Base-by-base conservation (phyloP, 1,140 invertebrate genomes). In the Temnothorax longispinosus region DNA sequence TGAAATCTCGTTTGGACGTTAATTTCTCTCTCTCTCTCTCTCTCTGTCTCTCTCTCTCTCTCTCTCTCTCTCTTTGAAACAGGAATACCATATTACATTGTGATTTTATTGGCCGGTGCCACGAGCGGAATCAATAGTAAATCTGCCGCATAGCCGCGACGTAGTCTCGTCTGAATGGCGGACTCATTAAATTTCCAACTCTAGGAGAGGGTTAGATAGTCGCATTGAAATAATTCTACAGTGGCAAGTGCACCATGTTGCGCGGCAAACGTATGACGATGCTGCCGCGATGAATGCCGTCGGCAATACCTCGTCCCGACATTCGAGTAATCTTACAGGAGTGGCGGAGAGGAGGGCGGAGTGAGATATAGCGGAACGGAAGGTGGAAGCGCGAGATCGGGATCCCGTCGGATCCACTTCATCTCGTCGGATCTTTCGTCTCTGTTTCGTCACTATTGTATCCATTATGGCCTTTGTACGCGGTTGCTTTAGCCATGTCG, bases 131-230 rank as follows among this genome's bases (percentile, higher is more conserved):
- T 88, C 82, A 58, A 86, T 90, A 82, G 78, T 88, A 90, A 86
- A 90, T 87, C 81, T 60, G 67, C 35, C 32, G 50, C 50, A 52
- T 62, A 52, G 65, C 38, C 27, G 69, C 44, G 69, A 69, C 13
- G 64, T 50, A 62, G 62, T 32, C 50, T 72, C 76, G 69, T 65
- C 71, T 91, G 86, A 93, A 92, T 91, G 87, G 88, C 89, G 86
- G 88, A 92, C 89, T 94, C 94, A 91, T 95, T 94, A 94, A 93
- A 95, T 93, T 93, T 88, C 88, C 91, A 93, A 86, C 90, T 91
- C 90, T 91, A 91, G 91, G 58, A 58, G 80, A 50, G 78, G 52
- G 86, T 54, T 21, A 10, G 47, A 65, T 86, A 87, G 89, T 91
- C 92, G 27, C 92, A 93, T 94, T 94, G 91, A 93, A 94, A 93